A percentile compares a stretch with the other conserved stretches of the same genome.
phyloP scores from a whole-genome alignment of 2,797 vertebrate species.

The Rhodeus uyekii region DNA sequence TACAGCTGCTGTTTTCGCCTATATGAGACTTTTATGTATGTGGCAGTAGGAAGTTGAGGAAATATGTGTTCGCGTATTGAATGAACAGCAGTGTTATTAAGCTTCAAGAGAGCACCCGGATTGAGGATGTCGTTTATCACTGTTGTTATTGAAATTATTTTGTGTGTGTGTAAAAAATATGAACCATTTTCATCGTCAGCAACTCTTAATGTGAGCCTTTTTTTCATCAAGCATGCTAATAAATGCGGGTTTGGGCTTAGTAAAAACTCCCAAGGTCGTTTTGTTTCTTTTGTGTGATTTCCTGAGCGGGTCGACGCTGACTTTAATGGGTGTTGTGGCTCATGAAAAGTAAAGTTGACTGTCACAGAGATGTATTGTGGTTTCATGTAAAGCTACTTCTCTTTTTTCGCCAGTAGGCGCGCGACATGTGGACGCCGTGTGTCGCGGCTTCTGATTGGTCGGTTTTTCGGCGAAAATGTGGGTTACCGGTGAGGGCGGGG shows the following conservation, averaged over 20 bases:
- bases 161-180: neutral
- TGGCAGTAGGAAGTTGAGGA: slow-evolving; percentile 31
- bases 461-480: slow-evolving; percentile 19
- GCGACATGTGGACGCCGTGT: slow-evolving; percentile 56
- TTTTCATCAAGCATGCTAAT: neutral
- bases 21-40: slow-evolving; percentile 24
- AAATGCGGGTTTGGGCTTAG: neutral
- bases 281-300: too few relatives aligned
- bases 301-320: too few relatives aligned
- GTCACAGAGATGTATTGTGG: slow-evolving; percentile 52
- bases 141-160: neutral
- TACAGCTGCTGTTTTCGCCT: neutral
- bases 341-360: slow-evolving; percentile 2
- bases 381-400: slow-evolving; percentile 23
- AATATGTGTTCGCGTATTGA: slow-evolving; percentile 9
- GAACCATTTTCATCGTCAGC: neutral
- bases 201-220: neutral
- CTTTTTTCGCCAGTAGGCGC: slow-evolving; percentile 53
- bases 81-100: slow-evolving; percentile 11
- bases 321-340: slow-evolving; percentile 14
- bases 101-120: slow-evolving; percentile 30
- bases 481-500: slow-evolving; percentile 43
- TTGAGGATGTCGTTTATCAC: slow-evolving; percentile 3
- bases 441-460: slow-evolving; percentile 38
- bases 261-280: slow-evolving; percentile 67